These are phyloP conservation scores for Tinamus guttatus DNA, from an alignment of 2,113 vertebrate species.

Conservation along the genomic window DNA sequence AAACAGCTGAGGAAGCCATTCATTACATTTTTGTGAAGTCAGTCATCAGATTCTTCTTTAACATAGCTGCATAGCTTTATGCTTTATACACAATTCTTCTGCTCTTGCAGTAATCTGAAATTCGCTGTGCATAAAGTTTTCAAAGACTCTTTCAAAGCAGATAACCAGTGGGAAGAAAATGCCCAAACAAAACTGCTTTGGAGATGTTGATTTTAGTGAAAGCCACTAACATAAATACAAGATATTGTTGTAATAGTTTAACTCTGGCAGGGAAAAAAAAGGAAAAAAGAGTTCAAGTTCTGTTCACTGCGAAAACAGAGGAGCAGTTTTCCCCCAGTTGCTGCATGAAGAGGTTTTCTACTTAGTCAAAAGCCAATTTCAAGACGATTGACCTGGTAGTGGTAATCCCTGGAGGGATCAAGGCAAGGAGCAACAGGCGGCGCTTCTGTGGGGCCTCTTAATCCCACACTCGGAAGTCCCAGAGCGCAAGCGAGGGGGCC, in stretches of 20 bases:
- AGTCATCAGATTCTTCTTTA: constrained; percentile 53
- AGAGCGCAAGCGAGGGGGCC: accelerated
- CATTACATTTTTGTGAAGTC: constrained; percentile 53
- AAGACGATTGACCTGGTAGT: not conserved
- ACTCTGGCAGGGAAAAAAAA: not conserved
- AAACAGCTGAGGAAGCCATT: constrained; percentile 56
- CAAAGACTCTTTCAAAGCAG: not conserved
- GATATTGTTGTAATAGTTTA: accelerated
- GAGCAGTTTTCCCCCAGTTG: not conserved
- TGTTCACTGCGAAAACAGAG: not conserved
- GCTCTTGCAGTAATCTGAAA: not conserved
- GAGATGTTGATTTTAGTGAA: not conserved
- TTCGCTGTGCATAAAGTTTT: not conserved
- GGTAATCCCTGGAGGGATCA: not conserved
- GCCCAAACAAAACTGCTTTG: not conserved
- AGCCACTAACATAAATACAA: not conserved
- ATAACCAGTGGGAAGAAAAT: not conserved
- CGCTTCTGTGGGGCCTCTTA: not conserved
- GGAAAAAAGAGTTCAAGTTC: not conserved
- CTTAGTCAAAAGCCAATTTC: not conserved
- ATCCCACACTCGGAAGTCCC: not conserved
- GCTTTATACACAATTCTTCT: not conserved
- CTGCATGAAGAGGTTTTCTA: not conserved
- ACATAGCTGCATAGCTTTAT: constrained; percentile 21
- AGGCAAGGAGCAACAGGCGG: not conserved